phyloP scores from a whole-genome alignment of 2,888 invertebrate genomes.

The Elysia crispata region DNA sequence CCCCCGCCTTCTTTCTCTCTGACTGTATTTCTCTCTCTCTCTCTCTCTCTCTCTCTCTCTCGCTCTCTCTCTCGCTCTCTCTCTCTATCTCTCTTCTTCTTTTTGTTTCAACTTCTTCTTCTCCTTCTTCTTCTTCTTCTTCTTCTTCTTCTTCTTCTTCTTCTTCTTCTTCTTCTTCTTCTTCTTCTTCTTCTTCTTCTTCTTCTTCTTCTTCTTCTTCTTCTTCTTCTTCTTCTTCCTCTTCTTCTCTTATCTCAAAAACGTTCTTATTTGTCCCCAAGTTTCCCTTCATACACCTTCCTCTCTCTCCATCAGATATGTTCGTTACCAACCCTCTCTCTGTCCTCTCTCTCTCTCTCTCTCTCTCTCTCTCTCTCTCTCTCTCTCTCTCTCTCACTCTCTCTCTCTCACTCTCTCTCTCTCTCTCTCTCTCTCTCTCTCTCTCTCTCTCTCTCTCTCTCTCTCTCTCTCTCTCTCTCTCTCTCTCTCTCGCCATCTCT shows the following conservation, averaged over 20 bases:
- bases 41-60: neutral
- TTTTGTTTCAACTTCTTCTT: neutral
- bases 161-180: conserved; percentile 7
- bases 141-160: neutral
- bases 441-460: neutral
- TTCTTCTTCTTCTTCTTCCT: no score
- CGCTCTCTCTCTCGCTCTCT: conserved; percentile 36
- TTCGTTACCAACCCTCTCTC: no score
- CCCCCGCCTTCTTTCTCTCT: no score
- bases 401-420: no score
- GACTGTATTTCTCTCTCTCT: no score
- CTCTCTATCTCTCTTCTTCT: neutral
- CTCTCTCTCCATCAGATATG: no score
- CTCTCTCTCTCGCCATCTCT: conserved; percentile 24
- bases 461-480: conserved; percentile 27
- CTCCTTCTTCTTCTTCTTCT: conserved; percentile 4
- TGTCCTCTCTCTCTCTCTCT: no score
- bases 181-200: neutral
- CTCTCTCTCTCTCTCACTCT: no score
- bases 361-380: neutral
- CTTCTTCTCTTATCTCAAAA: no score
- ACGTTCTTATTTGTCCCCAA: no score
- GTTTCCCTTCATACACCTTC: no score
- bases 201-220: neutral
- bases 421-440: no score